Conservation (phyloP, 2,113 vertebrate genomes). For the Crotalus viridis region DNA sequence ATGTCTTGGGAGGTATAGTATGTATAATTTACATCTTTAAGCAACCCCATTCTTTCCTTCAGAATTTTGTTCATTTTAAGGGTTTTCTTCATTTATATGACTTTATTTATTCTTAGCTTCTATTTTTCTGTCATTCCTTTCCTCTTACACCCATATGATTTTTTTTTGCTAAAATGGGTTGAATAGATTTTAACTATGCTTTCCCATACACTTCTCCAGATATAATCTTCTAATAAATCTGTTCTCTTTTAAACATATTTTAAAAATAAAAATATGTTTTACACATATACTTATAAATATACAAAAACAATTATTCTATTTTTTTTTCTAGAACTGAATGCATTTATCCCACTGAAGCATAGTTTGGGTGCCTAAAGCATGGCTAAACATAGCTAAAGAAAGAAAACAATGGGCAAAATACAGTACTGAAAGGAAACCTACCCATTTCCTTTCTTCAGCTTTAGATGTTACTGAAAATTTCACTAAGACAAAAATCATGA, state of each 20-base stretch:
- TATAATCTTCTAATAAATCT: not conserved
- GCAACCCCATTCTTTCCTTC: conserved; percentile 25
- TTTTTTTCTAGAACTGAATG: not conserved
- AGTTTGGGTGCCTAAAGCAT: not conserved
- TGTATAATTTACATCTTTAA: conserved; percentile 45
- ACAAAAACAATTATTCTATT: not conserved
- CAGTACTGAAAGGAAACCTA: not conserved
- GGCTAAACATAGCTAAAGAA: not conserved
- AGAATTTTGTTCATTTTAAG: conserved; percentile 16
- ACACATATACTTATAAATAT: not conserved
- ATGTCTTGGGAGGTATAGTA: conserved; percentile 20
- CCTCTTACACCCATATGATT: not conserved
- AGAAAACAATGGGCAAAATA: not conserved
- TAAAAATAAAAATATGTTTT: not conserved
- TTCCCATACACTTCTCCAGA: not conserved
- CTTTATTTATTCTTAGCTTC: not conserved
- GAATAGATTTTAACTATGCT: not conserved
- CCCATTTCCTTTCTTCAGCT: not conserved
- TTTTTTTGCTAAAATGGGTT: not conserved
- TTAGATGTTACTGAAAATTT: not conserved
- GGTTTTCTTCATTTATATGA: not conserved
- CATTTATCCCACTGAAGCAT: not conserved
- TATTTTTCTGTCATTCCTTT: not conserved
- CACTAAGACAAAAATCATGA: not conserved
- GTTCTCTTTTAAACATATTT: not conserved